phyloP scores from a whole-genome alignment of 2,113 vertebrate genomes.

The Forbesichthys papilliferus region DNA sequence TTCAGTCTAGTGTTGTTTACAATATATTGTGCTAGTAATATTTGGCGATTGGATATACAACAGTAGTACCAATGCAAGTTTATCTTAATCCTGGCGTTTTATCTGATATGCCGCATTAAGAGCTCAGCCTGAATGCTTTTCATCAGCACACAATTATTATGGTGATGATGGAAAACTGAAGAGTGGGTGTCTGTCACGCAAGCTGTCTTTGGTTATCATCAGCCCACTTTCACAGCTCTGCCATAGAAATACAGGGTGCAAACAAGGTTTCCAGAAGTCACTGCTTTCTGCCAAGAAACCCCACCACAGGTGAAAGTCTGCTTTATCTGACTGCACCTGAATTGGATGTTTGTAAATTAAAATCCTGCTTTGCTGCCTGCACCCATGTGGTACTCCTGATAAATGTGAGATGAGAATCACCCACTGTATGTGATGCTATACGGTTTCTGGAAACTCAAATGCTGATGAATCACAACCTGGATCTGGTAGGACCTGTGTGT shows the following conservation, averaged over 20 bases:
- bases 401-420: constrained; percentile 22
- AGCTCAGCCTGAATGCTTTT: background rate
- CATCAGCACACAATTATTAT: background rate
- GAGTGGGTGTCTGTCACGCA: background rate
- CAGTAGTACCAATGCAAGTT: too few species aligned
- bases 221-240: background rate
- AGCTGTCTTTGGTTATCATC: background rate
- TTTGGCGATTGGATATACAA: too few species aligned
- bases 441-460: constrained; percentile 5
- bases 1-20: too few species aligned
- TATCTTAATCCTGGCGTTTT: too few species aligned
- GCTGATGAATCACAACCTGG: background rate
- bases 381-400: constrained; percentile 11
- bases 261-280: background rate
- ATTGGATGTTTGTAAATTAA: constrained; percentile 26
- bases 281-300: constrained; percentile 9
- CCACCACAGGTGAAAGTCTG: constrained; percentile 12
- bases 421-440: constrained; percentile 21
- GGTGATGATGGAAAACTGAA: background rate
- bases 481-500: constrained; percentile 40
- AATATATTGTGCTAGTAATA: too few species aligned
- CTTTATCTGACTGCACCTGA: constrained; percentile 5
- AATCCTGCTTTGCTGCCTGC: constrained; percentile 14
- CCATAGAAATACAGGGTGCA: constrained; percentile 6
- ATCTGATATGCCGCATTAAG: background rate